Conservation (phyloP, 2,113 vertebrate genomes). For the Egretta garzetta region DNA sequence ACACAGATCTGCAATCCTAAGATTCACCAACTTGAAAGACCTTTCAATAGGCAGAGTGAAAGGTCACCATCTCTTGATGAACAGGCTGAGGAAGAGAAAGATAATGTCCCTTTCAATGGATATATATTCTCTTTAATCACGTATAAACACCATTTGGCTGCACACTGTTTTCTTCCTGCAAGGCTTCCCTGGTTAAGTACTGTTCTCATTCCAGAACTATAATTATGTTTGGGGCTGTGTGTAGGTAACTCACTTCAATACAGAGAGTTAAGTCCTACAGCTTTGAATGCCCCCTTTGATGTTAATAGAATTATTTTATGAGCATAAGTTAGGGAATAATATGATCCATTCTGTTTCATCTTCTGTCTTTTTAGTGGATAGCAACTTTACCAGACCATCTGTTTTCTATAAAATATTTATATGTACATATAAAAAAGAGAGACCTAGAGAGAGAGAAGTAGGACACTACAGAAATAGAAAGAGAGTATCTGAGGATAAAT, state of each 20-base stretch:
- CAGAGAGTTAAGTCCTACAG: background rate
- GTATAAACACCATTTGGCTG: conserved; percentile 47
- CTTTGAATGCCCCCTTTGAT: conserved; percentile 19
- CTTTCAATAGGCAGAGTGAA: background rate
- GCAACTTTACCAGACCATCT: conserved; percentile 50
- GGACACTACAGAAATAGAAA: background rate
- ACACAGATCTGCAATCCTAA: background rate
- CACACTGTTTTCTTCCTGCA: conserved; percentile 32
- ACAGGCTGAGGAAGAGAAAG: background rate
- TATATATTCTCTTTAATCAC: conserved; percentile 55
- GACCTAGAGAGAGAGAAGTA: background rate
- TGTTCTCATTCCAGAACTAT: background rate
- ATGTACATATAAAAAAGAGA: background rate
- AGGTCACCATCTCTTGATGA: background rate
- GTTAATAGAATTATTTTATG: conserved; percentile 37
- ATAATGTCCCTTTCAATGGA: background rate
- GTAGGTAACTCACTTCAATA: conserved; percentile 17
- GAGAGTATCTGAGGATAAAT: background rate
- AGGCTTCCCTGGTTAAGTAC: conserved; percentile 50
- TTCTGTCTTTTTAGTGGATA: conserved; percentile 41
- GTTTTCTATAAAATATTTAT: conserved; percentile 67
- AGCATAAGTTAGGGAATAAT: conserved; percentile 22
- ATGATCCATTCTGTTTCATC: conserved; percentile 52
- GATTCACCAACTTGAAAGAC: conserved; percentile 54
- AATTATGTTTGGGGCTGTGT: background rate